phyloP scores from a whole-genome alignment of 2,888 invertebrate species.

The Drosophila fulvimacula region DNA sequence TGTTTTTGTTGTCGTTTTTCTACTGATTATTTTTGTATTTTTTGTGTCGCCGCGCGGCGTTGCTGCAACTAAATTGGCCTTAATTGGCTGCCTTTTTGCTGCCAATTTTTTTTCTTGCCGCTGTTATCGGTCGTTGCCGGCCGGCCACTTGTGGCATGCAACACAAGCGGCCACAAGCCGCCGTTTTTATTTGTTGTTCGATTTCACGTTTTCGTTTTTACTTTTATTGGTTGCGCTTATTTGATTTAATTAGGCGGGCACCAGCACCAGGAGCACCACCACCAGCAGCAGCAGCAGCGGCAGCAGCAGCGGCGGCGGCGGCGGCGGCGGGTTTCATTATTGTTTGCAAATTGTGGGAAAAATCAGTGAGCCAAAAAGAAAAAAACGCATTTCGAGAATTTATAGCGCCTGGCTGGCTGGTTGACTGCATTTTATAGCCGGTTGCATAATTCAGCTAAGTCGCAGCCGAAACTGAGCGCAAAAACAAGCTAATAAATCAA shows the following conservation, averaged over 20 bases:
- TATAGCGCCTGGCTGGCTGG: slow-evolving; percentile 55
- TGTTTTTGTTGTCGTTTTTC: slow-evolving; percentile 53
- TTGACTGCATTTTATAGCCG: slow-evolving; percentile 67
- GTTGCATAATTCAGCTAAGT: slow-evolving; percentile 68
- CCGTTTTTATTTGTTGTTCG: slow-evolving; percentile 16
- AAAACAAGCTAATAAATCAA: slow-evolving; percentile 77
- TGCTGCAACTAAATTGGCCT: slow-evolving; percentile 78
- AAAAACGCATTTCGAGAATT: slow-evolving; percentile 63
- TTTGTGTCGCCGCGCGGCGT: slow-evolving; percentile 65
- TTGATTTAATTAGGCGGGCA: slow-evolving; percentile 68
- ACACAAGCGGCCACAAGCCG: slow-evolving; percentile 12
- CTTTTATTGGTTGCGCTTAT: slow-evolving; percentile 63
- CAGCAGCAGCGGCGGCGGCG: too few relatives aligned
- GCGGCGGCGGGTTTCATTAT: slow-evolving; percentile 68
- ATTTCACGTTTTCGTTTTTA: slow-evolving; percentile 37
- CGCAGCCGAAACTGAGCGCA: slow-evolving; percentile 55
- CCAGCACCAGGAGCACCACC: slow-evolving; percentile 40
- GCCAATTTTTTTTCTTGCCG: slow-evolving; percentile 63
- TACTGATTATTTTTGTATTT: slow-evolving; percentile 59
- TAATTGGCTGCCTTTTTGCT: slow-evolving; percentile 78
- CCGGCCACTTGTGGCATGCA: slow-evolving; percentile 75
- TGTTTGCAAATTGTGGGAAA: slow-evolving; percentile 81
- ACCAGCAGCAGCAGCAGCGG: slow-evolving; percentile 6
- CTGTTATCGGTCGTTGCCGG: slow-evolving; percentile 69
- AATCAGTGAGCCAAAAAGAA: slow-evolving; percentile 58